These are phyloP conservation scores for Myrmecobius fasciatus DNA, from an alignment of 2,113 vertebrate species.

Conservation along the genomic window DNA sequence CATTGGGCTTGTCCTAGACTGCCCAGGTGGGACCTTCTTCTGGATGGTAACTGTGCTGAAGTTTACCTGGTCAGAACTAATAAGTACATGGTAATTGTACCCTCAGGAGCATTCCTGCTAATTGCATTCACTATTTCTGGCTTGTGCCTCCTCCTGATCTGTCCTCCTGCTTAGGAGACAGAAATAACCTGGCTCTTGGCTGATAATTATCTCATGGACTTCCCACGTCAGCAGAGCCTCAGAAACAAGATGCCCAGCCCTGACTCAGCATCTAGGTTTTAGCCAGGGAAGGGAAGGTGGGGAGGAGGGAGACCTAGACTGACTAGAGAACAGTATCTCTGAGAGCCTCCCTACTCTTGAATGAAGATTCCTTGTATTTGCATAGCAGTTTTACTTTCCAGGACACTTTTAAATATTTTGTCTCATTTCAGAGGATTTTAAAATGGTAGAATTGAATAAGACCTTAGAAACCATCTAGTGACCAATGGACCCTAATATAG, in stretches of 20 bases:
- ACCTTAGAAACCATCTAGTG: not conserved
- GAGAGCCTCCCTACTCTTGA: too few species aligned
- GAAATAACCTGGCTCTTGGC: slow-evolving; percentile 69
- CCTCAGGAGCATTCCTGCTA: slow-evolving; percentile 49
- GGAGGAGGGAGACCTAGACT: not conserved
- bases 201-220: slow-evolving; percentile 51
- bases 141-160: slow-evolving; percentile 59
- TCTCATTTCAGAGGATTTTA: not conserved
- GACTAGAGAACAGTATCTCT: not conserved
- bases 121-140: slow-evolving; percentile 76
- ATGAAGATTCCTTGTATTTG: not conserved
- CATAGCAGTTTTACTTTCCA: not conserved
- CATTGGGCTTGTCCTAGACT: not conserved
- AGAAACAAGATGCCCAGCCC: not conserved
- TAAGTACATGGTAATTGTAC: slow-evolving; percentile 26
- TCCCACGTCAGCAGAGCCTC: slow-evolving; percentile 26
- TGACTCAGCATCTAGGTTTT: slow-evolving; percentile 43
- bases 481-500: not conserved
- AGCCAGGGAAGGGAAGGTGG: not conserved
- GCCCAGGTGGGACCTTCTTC: not conserved
- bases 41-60: slow-evolving; percentile 11
- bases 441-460: not conserved
- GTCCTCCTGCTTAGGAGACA: slow-evolving; percentile 65
- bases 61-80: slow-evolving; percentile 50
- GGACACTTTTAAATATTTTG: not conserved